phyloP scores from a whole-genome alignment of 2,113 vertebrate genomes.

The Zosterops hypoxanthus region DNA sequence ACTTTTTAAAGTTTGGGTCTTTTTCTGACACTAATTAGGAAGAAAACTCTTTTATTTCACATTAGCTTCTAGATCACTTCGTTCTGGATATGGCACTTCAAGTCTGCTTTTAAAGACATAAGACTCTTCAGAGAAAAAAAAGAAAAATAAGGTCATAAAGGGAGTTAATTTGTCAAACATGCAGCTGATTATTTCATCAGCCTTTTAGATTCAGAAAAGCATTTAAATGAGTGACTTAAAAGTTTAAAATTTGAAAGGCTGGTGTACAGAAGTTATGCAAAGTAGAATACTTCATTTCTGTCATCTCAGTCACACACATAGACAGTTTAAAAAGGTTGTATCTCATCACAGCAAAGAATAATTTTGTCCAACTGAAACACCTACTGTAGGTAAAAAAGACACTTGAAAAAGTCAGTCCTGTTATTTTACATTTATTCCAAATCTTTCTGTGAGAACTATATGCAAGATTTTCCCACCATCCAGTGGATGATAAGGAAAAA shows the following conservation, averaged over 20 bases:
- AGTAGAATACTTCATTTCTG: neutral
- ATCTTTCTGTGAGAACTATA: neutral
- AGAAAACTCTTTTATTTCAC: neutral
- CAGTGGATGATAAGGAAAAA: neutral
- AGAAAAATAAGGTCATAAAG: neutral
- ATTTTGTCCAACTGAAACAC: neutral
- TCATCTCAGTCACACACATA: neutral
- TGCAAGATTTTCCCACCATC: neutral
- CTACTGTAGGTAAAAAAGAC: neutral
- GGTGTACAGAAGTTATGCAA: neutral
- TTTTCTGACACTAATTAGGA: neutral
- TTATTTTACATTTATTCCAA: neutral
- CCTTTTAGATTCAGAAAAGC: neutral
- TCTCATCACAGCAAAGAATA: neutral
- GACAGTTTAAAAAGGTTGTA: neutral
- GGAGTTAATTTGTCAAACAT: constrained; percentile 6
- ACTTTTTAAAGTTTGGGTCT: neutral
- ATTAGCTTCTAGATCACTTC: neutral
- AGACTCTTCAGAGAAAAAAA: neutral
- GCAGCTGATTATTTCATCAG: neutral
- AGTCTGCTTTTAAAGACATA: neutral
- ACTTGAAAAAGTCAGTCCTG: neutral
- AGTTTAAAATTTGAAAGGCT: neutral
- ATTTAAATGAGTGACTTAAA: neutral
- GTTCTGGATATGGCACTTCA: neutral